A percentile compares a stretch with the other conserved stretches of the same genome.
These are phyloP conservation scores for Prosopocoilus inquinatus DNA, from an alignment of 2,888 invertebrate genomes.

Conservation along the genomic window DNA sequence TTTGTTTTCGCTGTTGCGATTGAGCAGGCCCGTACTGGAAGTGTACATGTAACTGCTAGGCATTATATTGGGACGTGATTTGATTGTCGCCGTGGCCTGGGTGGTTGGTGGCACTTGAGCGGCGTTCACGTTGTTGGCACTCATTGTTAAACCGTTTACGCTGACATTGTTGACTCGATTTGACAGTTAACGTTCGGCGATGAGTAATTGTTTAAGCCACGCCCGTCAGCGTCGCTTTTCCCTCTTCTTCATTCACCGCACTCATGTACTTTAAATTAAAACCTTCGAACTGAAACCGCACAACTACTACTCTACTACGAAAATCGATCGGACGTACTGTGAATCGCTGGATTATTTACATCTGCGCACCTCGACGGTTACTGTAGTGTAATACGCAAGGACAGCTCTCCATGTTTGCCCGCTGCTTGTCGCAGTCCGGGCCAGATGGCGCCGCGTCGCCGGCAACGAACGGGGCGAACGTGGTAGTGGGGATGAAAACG, in stretches of 20 bases:
- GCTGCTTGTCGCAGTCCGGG: slow-evolving; percentile 22
- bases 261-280: slow-evolving; percentile 6
- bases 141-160: slow-evolving; percentile 36
- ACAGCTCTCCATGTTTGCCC: slow-evolving; percentile 17
- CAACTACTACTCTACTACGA: slow-evolving; percentile 1
- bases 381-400: slow-evolving; percentile 23
- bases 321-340: slow-evolving; percentile 12
- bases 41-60: slow-evolving; percentile 65
- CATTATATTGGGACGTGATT: slow-evolving; percentile 51
- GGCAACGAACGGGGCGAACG: slow-evolving; percentile 7
- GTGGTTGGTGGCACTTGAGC: slow-evolving; percentile 38
- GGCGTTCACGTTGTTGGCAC: slow-evolving; percentile 50
- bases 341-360: slow-evolving; percentile 13
- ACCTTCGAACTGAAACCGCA: neutral
- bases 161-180: slow-evolving; percentile 24
- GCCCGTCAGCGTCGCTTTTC: slow-evolving; percentile 43
- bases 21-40: slow-evolving; percentile 61
- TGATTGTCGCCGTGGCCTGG: slow-evolving; percentile 50
- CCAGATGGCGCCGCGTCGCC: slow-evolving; percentile 41
- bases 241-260: slow-evolving; percentile 3
- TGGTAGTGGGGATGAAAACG: slow-evolving; percentile 25
- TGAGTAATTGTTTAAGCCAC: slow-evolving; percentile 50
- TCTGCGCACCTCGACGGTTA: slow-evolving; percentile 26
- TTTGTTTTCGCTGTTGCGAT: slow-evolving; percentile 56
- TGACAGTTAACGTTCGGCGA: slow-evolving; percentile 35